Conservation (phyloP, 1,140 invertebrate species). For the Cydia splendana region DNA sequence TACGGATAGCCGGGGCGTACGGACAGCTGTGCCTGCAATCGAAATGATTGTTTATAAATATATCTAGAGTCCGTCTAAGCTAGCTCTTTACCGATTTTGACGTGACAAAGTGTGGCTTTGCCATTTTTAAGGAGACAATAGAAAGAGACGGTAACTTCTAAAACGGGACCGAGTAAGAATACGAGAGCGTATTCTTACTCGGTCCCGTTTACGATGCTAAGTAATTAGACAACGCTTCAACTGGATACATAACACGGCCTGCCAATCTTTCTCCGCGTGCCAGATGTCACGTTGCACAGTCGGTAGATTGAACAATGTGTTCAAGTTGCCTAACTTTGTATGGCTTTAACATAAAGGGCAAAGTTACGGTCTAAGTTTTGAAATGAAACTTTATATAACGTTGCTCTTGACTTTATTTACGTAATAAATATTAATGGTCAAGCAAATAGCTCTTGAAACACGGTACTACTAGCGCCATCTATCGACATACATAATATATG, state of each 20-base stretch:
- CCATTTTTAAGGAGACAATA: too few species aligned
- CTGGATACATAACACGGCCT: too few species aligned
- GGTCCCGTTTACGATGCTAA: too few species aligned
- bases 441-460: background rate
- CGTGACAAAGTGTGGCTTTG: too few species aligned
- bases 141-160: too few species aligned
- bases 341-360: constrained; percentile 8
- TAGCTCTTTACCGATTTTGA: too few species aligned
- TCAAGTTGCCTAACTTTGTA: constrained; percentile 7
- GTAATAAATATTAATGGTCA: background rate
- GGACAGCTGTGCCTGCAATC: constrained; percentile 59
- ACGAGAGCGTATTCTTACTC: too few species aligned
- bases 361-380: background rate
- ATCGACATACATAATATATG: background rate
- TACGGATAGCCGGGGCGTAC: constrained; percentile 63
- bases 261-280: background rate
- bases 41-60: background rate
- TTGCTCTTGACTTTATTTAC: background rate
- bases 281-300: background rate
- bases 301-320: background rate
- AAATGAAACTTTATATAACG: background rate
- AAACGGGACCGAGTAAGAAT: too few species aligned
- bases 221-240: too few species aligned
- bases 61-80: too few species aligned
- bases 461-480: constrained; percentile 10